Base-by-base conservation (phyloP, 2,797 vertebrate genomes). In the Novumbra hubbsi region DNA sequence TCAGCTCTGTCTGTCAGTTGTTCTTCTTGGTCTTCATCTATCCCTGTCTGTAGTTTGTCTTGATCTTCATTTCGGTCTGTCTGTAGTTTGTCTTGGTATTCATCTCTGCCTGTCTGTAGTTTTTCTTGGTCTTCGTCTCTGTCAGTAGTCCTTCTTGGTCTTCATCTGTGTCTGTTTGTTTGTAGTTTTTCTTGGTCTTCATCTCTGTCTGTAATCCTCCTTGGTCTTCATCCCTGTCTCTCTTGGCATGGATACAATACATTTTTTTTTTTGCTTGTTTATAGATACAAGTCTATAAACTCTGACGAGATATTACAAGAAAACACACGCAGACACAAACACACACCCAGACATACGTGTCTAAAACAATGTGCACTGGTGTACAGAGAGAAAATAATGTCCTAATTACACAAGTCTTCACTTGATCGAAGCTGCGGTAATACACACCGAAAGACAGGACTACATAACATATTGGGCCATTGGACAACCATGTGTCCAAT, bases 381-480 rank as follows among this genome's bases (percentile, higher is more conserved):
- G 73, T 75, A 73, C 66, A 32, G 72, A 72, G 78, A 84, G 86
- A 87, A 11, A 76, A 32, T 50, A 63, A 66, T 79, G 73, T 68
- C 52, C 49, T 77, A 80, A 88, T 91, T 86, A 85, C 86, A 87
- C 85, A 78, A 84, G 87, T 87, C 83, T 77, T 77, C 34, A 76
- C 87, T 85, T 81, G 81, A 90, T 81, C 77, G 78, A 82, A 85
- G 73, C 50, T 11, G 41, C 41, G 5, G 1, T 45, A 45, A 45
- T 11, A 45, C 12, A 11, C 41, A 45, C 45, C 15, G 68, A 52
- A 32, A 57, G 11, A 21, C 24, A 21, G 28, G 73, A 45, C 15
- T 6, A 16, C 62, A 72, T 72, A 72, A 55, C n/a, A 63, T 65
- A 74, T 52, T 45, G 12, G 70, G 63, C 79, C 49, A 72, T 41